phyloP scores from a whole-genome alignment of 2,113 vertebrate species.

The Elephas maximus region DNA sequence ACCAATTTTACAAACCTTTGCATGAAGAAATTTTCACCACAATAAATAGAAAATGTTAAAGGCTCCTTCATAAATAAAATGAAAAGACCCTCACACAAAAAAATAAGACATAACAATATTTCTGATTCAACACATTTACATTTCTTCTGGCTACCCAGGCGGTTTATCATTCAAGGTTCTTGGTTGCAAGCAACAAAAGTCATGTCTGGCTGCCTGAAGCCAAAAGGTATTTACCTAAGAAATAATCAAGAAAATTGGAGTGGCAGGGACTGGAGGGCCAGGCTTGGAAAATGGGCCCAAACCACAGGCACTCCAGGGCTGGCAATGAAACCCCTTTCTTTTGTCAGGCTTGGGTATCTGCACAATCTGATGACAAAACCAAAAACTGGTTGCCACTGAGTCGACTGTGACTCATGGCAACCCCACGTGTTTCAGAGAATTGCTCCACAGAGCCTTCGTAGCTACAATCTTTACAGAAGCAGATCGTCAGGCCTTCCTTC shows the following conservation, averaged over 20 bases:
- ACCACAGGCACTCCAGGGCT: background rate
- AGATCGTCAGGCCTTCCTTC: background rate
- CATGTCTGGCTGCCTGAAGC: background rate
- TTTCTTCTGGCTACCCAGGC: background rate
- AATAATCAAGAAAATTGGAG: slow-evolving; percentile 43
- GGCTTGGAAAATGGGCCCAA: background rate
- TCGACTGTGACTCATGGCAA: background rate
- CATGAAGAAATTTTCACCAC: background rate
- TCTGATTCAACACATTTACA: background rate
- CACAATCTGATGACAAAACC: background rate
- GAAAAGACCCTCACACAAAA: background rate
- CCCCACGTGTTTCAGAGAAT: background rate
- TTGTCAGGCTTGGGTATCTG: background rate
- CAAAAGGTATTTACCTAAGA: slow-evolving; percentile 9
- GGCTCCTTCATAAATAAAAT: slow-evolving; percentile 15
- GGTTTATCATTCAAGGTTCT: background rate
- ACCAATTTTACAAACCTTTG: background rate
- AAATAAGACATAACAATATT: background rate
- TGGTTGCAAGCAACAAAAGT: background rate
- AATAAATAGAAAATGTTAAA: background rate
- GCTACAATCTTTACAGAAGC: background rate
- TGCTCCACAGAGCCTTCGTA: background rate
- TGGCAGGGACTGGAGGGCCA: background rate
- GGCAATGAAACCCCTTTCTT: background rate
- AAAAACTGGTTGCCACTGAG: no score